phyloP scores from a whole-genome alignment of 2,797 vertebrate species.

The Malurus leucopterus region DNA sequence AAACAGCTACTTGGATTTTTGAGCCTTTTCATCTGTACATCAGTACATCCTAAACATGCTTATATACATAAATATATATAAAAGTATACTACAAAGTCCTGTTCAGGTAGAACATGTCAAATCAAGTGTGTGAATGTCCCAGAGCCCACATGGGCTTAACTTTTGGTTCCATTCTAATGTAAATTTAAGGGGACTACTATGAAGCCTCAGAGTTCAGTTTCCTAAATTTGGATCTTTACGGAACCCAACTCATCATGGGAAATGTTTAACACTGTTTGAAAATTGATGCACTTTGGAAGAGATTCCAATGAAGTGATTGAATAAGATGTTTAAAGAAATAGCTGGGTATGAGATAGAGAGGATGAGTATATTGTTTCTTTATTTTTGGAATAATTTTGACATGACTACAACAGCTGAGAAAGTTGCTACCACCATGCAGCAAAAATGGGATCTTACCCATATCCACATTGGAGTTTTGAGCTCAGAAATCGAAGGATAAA shows the following conservation, averaged over 20 bases:
- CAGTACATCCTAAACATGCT: neutral
- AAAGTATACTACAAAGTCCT: neutral
- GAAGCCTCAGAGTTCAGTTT: neutral
- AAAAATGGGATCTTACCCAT: neutral
- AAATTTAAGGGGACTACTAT: neutral
- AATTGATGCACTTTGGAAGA: neutral
- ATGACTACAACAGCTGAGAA: neutral
- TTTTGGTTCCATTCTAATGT: neutral
- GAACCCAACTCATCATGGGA: neutral
- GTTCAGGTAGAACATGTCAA: neutral
- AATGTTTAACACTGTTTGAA: neutral
- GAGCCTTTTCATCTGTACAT: neutral
- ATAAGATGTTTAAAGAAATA: neutral
- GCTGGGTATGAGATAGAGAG: neutral
- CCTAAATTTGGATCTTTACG: neutral
- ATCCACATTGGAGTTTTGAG: accelerated
- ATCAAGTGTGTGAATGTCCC: neutral
- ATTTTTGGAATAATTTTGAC: neutral
- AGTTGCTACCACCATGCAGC: neutral
- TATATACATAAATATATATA: neutral
- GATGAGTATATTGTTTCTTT: neutral
- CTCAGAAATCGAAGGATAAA: neutral
- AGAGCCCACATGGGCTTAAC: neutral
- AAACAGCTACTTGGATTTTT: neutral
- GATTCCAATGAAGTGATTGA: neutral